Evolutionary conservation across 35 echinoderm and acorn worm genomes (phyloP), one percentile per base, ranked within the genome.

Genomic region (Ophioderma brevispina): DNA sequence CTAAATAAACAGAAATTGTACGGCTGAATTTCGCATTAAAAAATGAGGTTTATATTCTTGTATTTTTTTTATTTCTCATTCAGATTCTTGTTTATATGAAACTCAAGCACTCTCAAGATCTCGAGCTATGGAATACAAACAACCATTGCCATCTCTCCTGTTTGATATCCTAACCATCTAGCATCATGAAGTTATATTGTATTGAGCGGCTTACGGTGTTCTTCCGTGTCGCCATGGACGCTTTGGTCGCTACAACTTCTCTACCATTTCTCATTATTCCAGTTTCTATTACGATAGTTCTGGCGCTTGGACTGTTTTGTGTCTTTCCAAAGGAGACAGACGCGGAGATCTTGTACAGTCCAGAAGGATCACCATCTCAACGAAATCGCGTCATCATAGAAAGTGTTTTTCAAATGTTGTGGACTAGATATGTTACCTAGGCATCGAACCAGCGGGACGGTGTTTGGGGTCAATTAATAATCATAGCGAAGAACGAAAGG

Each of bases 161-260:
- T n/a, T n/a, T n/a, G n/a, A n/a, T n/a, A n/a, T n/a, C n/a, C n/a
- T n/a, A n/a, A n/a, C n/a, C n/a, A n/a, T n/a, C n/a, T n/a, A n/a
- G n/a, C n/a, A n/a, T n/a, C n/a, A n/a, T n/a, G n/a, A n/a, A n/a
- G n/a, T n/a, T n/a, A n/a, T n/a, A n/a, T n/a, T n/a, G n/a, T n/a
- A n/a, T n/a, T n/a, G n/a, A n/a, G n/a, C n/a, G n/a, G n/a, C n/a
- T n/a, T n/a, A n/a, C n/a, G n/a, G n/a, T n/a, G n/a, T n/a, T n/a
- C n/a, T n/a, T n/a, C n/a, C n/a, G n/a, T 30, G 85, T 89, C 43
- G 41, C 3, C 64, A 76, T 87, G 92, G 35, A 64, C 77, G 6
- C 86, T 86, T 35, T 88, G 42, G n/a, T 87, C 81, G 0, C 43
- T 85, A 32, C 40, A 81, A 35, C 64, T 40, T 14, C 82, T 90